Evolutionary conservation across 2,797 vertebrate genomes (phyloP), one percentile per base, ranked within the genome.

Genomic region (Forpus xanthops): DNA sequence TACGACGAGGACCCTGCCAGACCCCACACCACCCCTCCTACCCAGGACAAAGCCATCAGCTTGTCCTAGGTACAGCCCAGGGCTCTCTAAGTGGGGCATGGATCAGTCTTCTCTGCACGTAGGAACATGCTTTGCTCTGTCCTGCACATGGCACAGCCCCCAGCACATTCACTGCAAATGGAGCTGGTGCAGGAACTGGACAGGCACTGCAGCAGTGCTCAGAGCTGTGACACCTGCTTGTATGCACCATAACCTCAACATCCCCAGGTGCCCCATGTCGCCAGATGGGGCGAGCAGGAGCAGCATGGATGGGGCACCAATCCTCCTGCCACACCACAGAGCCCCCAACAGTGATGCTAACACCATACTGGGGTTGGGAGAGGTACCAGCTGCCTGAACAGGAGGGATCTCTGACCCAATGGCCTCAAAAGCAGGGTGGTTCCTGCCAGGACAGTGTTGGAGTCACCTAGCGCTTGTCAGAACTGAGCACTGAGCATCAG

Each of bases 281-380:
- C 42, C 61, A 79, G 33, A 16, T 25, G 30, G 23, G 33, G n/a
- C 12, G 13, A 68, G 41, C 23, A n/a, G 47, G 12, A 74, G 53
- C 66, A 68, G 49, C 45, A 27, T 0, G 21, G 45, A 50, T 21
- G 37, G 53, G 41, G 72, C 19, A 35, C 2, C 1, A 3, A 41
- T 56, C 42, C n/a, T 25, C 41, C 42, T 60, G 41, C 42, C 1
- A 2, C 55, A 45, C 15, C 1, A 16, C 50, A 62, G 79, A 56
- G 11, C 8, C 31, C 23, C 21, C 82, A 85, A 31, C 72, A 80
- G n/a, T 1, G 8, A 45, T 25, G 35, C 20, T 77, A 41, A 19
- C 5, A 9, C 20, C 0, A 1, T 0, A 11, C 8, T 5, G 5
- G n/a, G 17, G 7, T 1, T 25, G 4, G 50, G 16, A 76, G 13